Percentiles rank a stretch among this genome's conserved stretches.
Evolutionary conservation across 2,888 invertebrate genomes (phyloP).

Genomic region (Hedya salicella): DNA sequence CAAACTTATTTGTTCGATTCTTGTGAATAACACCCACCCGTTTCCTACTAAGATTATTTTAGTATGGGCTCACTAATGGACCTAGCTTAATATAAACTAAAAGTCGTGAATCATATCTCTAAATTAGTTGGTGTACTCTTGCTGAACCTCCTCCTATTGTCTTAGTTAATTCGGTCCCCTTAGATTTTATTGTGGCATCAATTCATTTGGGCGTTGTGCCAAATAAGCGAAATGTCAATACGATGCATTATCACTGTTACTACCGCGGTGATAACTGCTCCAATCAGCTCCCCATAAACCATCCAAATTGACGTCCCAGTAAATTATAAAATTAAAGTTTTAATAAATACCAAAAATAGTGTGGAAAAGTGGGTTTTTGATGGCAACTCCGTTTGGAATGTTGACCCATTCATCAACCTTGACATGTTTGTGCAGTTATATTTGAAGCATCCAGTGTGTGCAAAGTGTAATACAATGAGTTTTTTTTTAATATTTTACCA

Average conservation of each 20-base stretch:
- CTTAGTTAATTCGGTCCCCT: conserved; percentile 70
- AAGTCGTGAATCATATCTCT: conserved; percentile 35
- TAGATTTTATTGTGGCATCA: conserved; percentile 73
- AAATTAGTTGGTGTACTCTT: conserved; percentile 62
- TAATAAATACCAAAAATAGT: conserved; percentile 12
- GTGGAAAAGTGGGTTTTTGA: conserved; percentile 21
- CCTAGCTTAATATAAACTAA: conserved; percentile 16
- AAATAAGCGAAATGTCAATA: conserved; percentile 81
- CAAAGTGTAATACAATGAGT: conserved; percentile 57
- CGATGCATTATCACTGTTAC: conserved; percentile 76
- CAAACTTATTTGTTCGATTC: conserved; percentile 29
- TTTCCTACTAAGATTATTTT: conserved; percentile 5
- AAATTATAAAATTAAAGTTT: conserved; percentile 1
- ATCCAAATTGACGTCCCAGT: conserved; percentile 10
- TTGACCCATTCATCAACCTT: conserved; percentile 54
- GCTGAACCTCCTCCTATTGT: conserved; percentile 63
- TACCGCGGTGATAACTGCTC: conserved; percentile 45
- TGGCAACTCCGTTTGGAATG: conserved; percentile 17
- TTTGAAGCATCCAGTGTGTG: conserved; percentile 57
- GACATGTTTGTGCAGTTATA: conserved; percentile 68
- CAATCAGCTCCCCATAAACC: conserved; percentile 29
- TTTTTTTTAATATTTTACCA: conserved; percentile 49
- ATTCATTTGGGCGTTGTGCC: conserved; percentile 72
- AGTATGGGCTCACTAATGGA: conserved; percentile 2
- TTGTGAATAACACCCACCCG: conserved; percentile 13